Base-by-base conservation (phyloP, 92 coral and sea anemone genomes). In the Epizoanthus rinbou region DNA sequence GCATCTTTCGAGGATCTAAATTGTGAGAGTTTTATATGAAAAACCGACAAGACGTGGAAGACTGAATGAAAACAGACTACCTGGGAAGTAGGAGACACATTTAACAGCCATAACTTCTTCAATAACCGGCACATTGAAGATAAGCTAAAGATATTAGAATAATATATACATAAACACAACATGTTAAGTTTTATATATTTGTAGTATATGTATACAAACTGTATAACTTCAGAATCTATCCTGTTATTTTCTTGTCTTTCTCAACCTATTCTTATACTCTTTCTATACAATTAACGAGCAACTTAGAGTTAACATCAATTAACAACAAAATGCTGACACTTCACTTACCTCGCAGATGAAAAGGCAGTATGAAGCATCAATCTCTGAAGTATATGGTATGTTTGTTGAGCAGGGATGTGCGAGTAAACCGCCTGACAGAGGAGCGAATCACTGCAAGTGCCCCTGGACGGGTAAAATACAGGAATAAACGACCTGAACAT, bases 281-380 rank as follows among this genome's bases (percentile, higher is more conserved):
- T 24, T 17, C 19, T n/a, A 17, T 17, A 58, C 53, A 58, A 28
- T 37, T n/a, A 64, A 64, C 69, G 17, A 64, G 16, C 69, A 39
- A 15, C 11, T 63, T 15, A 74, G 14, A 5, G 19, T 13, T 23
- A 41, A 67, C 58, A 57, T 7, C 65, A 37, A 43, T 39, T 31
- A 37, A 18, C 24, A 70, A 70, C 24, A 17, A 37, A 39, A 62
- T 47, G 64, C 41, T 41, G 43, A 39, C 17, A 16, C 6, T 18
- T 31, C 3, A 69, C 81, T 59, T 24, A 78, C 82, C 82, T 78
- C 43, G 23, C 18, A 78, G 25, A 41, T 78, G 14, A 37, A 37
- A 33, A 62, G 10, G 62, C 23, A 62, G 82, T 62, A 43, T 37
- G 43, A 59, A 78, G 59, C 82, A 78, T 75, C 81, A 58, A 75